Percentiles rank a stretch among this genome's conserved stretches.
phyloP scores from a whole-genome alignment of 2,888 invertebrate species.

The Drosophila paranaensis region DNA sequence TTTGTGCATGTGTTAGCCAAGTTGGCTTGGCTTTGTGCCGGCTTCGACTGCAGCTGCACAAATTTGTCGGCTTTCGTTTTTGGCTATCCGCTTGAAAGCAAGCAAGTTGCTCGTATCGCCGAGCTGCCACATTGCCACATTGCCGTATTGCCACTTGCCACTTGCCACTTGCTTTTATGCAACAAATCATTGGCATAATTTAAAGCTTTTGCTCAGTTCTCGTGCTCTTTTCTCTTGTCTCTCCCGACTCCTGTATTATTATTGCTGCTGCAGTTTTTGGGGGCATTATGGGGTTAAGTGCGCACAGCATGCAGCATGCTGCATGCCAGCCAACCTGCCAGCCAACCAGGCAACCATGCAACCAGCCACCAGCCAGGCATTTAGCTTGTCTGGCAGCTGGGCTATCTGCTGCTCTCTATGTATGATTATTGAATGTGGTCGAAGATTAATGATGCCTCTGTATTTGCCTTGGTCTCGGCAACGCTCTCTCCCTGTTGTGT shows the following conservation, averaged over 20 bases:
- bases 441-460: conserved; percentile 77
- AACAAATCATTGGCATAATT: conserved; percentile 80
- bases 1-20: conserved; percentile 15
- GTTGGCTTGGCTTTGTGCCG: conserved; percentile 49
- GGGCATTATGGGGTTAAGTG: conserved; percentile 54
- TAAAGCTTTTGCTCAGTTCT: conserved; percentile 58
- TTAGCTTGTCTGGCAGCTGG: conserved; percentile 46
- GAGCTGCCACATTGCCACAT: conserved; percentile 46
- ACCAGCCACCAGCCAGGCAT: conserved; percentile 16
- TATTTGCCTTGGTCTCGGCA: conserved; percentile 33
- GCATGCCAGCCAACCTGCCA: conserved; percentile 22
- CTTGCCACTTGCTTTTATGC: conserved; percentile 70
- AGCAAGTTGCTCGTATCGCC: conserved; percentile 39
- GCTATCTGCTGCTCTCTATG: conserved; percentile 51
- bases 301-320: conserved; percentile 35
- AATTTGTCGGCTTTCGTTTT: conserved; percentile 76
- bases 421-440: conserved; percentile 81
- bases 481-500: conserved; percentile 2
- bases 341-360: conserved; percentile 12
- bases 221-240: conserved; percentile 17
- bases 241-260: conserved; percentile 30
- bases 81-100: conserved; percentile 64
- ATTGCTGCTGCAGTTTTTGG: conserved; percentile 36
- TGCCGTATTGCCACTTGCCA: conserved; percentile 39
- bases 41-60: conserved; percentile 70